Percentiles rank a stretch among this genome's conserved stretches.
phyloP scores from a whole-genome alignment of 2,113 vertebrate genomes.

The Poecile atricapillus region DNA sequence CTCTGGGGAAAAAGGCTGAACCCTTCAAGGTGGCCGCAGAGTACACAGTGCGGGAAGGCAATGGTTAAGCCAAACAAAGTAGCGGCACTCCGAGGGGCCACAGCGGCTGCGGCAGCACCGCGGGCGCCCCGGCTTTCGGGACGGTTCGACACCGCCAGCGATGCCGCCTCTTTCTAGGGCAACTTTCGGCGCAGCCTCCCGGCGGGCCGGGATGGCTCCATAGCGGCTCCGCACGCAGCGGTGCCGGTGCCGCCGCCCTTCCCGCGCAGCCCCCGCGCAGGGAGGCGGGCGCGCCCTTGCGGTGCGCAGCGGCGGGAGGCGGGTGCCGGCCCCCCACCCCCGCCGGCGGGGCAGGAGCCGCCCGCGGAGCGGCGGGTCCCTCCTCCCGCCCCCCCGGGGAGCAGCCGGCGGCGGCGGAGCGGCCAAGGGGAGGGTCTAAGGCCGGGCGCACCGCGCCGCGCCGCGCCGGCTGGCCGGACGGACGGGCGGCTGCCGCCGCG shows the following conservation, averaged over 20 bases:
- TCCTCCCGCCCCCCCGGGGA: too few relatives aligned
- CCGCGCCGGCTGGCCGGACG: too few relatives aligned
- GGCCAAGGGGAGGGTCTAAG: too few relatives aligned
- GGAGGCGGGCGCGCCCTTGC: neutral
- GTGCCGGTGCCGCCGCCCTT: neutral
- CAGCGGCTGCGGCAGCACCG: neutral
- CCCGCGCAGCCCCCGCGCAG: neutral
- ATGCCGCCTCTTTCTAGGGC: neutral
- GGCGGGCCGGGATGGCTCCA: neutral
- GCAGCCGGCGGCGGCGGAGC: too few relatives aligned
- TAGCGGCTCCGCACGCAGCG: neutral
- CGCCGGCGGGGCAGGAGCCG: too few relatives aligned
- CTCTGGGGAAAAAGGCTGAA: accelerated
- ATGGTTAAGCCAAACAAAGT: neutral
- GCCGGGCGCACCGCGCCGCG: too few relatives aligned
- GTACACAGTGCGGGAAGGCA: accelerated
- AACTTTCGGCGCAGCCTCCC: neutral
- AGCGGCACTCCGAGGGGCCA: neutral
- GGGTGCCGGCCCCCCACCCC: too few relatives aligned
- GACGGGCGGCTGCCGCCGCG: too few relatives aligned
- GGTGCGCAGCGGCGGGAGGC: too few relatives aligned
- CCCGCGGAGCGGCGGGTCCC: too few relatives aligned
- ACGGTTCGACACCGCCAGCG: neutral
- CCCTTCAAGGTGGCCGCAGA: neutral
- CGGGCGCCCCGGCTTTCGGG: accelerated